phyloP scores from a whole-genome alignment of 1,140 invertebrate genomes.

The Diorhabda carinulata region DNA sequence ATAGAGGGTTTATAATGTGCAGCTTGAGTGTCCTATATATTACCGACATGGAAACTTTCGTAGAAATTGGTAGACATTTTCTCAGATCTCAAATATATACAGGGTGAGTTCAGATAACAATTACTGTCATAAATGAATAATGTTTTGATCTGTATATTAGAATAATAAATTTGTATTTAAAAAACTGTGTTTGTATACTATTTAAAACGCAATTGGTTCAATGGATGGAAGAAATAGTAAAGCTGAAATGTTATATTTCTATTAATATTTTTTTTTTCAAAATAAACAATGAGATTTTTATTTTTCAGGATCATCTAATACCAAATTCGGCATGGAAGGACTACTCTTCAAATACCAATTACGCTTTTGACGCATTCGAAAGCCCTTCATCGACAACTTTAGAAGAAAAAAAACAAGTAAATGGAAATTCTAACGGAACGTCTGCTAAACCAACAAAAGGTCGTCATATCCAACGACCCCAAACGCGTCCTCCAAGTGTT shows the following conservation, averaged over 20 bases:
- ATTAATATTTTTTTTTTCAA: no score
- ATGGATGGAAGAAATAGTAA: not conserved
- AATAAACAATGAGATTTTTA: not conserved
- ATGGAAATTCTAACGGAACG: slow-evolving; percentile 36
- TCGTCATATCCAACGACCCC: slow-evolving; percentile 34
- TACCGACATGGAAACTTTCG: slow-evolving; percentile 38
- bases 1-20: slow-evolving; percentile 45
- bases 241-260: not conserved
- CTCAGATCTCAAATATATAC: not conserved
- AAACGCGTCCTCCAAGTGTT: slow-evolving; percentile 40
- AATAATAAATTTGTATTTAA: no score
- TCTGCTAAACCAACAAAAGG: slow-evolving; percentile 11
- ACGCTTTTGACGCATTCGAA: slow-evolving; percentile 80
- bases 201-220: no score
- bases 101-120: not conserved
- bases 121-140: no score
- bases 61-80: not conserved
- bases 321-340: slow-evolving; percentile 82
- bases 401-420: slow-evolving; percentile 55
- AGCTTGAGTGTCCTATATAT: slow-evolving; percentile 36
- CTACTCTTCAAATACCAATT: slow-evolving; percentile 81
- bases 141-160: no score
- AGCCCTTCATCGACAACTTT: slow-evolving; percentile 40
- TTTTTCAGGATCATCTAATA: slow-evolving; percentile 71
- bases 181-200: no score